Conservation (phyloP, 2,797 vertebrate genomes). For the Caiman crocodilus region DNA sequence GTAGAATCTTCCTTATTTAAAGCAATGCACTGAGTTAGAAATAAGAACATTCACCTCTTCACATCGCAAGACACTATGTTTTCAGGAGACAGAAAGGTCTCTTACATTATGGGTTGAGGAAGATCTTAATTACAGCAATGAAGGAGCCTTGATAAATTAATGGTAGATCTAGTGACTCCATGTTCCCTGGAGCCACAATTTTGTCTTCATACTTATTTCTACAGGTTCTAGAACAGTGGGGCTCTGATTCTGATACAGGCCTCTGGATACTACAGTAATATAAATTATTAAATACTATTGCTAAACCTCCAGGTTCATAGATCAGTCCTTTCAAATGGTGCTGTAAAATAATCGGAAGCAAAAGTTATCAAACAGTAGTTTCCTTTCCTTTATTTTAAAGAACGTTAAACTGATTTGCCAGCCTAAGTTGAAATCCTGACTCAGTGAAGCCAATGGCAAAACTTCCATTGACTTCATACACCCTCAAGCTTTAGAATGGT, state of each 20-base stretch:
- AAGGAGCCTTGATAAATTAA: neutral
- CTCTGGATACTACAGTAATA: neutral
- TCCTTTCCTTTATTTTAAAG: slow-evolving; percentile 5
- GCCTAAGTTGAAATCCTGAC: neutral
- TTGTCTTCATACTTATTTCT: neutral
- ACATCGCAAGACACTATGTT: neutral
- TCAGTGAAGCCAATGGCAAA: slow-evolving; percentile 8
- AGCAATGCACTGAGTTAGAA: neutral
- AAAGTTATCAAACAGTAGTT: neutral
- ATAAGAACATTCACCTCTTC: neutral
- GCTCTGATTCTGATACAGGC: neutral
- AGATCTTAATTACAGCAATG: neutral
- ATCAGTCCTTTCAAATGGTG: neutral
- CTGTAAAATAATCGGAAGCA: neutral
- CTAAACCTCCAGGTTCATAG: neutral
- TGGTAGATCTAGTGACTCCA: neutral
- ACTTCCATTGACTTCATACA: neutral
- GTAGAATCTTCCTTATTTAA: neutral
- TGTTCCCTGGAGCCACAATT: neutral
- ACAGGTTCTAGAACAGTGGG: neutral
- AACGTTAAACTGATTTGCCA: neutral
- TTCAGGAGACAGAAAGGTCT: neutral
- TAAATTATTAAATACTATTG: neutral
- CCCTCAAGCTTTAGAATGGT: neutral
- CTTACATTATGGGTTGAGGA: neutral